Evolutionary conservation across 1,140 invertebrate genomes (phyloP).

Genomic region (Drosophila albomicans): DNA sequence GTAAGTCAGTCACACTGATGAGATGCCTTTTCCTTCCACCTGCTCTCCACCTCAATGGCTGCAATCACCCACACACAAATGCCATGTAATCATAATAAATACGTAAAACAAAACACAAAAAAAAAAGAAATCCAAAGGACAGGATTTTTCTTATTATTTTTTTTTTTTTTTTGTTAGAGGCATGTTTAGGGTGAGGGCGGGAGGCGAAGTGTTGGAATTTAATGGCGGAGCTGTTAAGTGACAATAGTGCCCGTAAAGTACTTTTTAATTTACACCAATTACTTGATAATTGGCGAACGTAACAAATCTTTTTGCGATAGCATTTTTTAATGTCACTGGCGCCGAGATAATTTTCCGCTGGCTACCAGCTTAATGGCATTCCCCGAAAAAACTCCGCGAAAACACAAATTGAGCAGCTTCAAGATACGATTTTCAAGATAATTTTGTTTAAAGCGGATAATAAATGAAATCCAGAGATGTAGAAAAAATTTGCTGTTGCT

Average conservation of each 20-base stretch:
- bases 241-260: conserved; percentile 49
- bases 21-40: conserved; percentile 31
- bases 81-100: conserved; percentile 53
- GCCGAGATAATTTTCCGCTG: conserved; percentile 1
- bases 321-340: neutral
- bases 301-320: conserved; percentile 37
- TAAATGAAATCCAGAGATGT: no score
- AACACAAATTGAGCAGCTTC: no score
- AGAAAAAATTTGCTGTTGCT: no score
- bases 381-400: neutral
- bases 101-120: neutral
- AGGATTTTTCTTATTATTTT: neutral
- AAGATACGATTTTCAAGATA: no score
- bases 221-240: conserved; percentile 26
- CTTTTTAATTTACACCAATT: conserved; percentile 69
- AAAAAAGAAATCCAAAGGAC: neutral
- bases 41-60: conserved; percentile 58
- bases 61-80: conserved; percentile 68
- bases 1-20: conserved; percentile 33
- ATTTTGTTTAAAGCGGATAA: no score
- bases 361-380: conserved; percentile 20
- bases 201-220: neutral
- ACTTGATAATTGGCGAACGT: conserved; percentile 56
- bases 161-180: no score
- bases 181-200: no score